These are phyloP conservation scores for Rhinogobius similis DNA, from an alignment of 2,113 vertebrate species.

Conservation along the genomic window DNA sequence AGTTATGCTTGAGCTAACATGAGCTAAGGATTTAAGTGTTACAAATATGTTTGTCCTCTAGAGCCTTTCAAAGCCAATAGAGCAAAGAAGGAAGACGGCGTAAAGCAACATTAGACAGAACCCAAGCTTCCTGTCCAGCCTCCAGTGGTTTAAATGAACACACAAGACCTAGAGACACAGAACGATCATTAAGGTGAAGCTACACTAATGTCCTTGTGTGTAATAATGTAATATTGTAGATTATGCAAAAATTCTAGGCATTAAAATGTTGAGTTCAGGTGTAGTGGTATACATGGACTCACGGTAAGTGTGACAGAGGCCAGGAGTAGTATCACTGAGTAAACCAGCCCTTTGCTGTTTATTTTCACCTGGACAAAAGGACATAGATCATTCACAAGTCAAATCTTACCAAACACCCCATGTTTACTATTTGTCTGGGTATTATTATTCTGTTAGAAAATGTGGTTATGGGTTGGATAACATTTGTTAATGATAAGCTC, in stretches of 20 bases:
- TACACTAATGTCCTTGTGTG: background rate
- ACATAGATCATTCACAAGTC: background rate
- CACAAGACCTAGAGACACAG: slow-evolving; percentile 69
- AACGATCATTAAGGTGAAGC: slow-evolving; percentile 7
- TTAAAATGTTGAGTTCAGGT: background rate
- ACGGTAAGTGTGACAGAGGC: slow-evolving; percentile 81
- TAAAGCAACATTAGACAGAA: slow-evolving; percentile 76
- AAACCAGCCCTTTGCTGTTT: slow-evolving; percentile 81
- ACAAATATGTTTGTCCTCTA: slow-evolving; percentile 42
- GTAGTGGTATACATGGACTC: slow-evolving; percentile 44
- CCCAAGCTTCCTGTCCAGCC: slow-evolving; percentile 77
- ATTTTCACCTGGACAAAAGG: slow-evolving; percentile 73
- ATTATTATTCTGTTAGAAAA: background rate
- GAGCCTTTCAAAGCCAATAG: slow-evolving; percentile 74
- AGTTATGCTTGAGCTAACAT: background rate
- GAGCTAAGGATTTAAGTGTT: background rate
- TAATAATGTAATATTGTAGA: background rate
- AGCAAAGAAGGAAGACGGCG: slow-evolving; percentile 78
- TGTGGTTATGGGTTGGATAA: background rate
- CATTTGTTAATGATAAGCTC: slow-evolving; percentile 4
- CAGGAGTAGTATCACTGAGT: slow-evolving; percentile 80
- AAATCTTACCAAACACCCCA: background rate
- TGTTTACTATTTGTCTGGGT: background rate
- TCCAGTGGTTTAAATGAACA: slow-evolving; percentile 81
- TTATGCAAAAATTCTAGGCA: no score